Conservation (phyloP, 1,140 invertebrate genomes). For the Alviniconcha marisindica region DNA sequence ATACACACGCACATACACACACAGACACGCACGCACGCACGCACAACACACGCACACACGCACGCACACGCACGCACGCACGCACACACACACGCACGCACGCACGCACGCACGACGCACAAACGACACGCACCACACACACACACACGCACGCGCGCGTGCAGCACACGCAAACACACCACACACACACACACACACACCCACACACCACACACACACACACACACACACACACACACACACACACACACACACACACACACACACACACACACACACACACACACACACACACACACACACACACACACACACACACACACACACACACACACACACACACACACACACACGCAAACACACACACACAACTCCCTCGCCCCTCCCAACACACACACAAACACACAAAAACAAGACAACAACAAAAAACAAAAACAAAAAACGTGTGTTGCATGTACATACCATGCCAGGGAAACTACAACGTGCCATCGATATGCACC, state of each 20-base stretch:
- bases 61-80: no score
- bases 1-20: no score
- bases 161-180: neutral
- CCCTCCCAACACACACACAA: no score
- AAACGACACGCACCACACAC: neutral
- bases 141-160: neutral
- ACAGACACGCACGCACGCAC: no score
- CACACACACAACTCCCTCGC: neutral
- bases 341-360: neutral
- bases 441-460: no score
- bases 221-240: neutral
- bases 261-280: slow-evolving; percentile 29
- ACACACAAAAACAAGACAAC: no score
- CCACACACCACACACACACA: neutral
- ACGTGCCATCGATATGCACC: no score
- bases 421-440: no score
- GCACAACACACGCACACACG: no score
- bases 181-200: neutral
- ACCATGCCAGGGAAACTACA: no score
- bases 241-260: neutral
- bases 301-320: neutral
- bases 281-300: slow-evolving; percentile 17
- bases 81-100: neutral
- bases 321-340: slow-evolving; percentile 12
- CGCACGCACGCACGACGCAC: neutral